phyloP scores from a whole-genome alignment of 1,140 invertebrate species.

The Dendroctonus ponderosae region DNA sequence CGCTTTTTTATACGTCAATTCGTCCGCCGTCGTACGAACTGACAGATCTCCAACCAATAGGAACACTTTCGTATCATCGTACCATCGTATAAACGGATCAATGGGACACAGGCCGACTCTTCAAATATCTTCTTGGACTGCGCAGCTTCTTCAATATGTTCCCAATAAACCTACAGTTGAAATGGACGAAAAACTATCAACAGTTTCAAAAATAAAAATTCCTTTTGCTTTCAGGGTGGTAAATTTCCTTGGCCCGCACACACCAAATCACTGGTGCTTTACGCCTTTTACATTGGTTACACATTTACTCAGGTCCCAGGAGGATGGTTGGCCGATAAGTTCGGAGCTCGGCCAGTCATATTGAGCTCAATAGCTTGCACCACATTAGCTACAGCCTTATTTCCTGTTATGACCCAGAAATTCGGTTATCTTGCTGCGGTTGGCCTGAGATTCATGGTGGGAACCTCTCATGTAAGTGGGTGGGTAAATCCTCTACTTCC shows the following conservation, averaged over 20 bases:
- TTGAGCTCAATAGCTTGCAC: conserved; percentile 18
- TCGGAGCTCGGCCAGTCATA: conserved; percentile 29
- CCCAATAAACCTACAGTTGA: too few relatives aligned
- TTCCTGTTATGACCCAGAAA: conserved; percentile 14
- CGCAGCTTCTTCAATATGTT: too few relatives aligned
- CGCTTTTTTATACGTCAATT: too few relatives aligned
- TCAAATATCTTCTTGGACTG: background rate
- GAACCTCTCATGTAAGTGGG: conserved; percentile 13
- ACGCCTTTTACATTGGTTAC: conserved; percentile 30
- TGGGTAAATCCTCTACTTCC: background rate
- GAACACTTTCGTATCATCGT: too few relatives aligned
- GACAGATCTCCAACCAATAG: too few relatives aligned
- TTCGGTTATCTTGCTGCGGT: conserved; percentile 19
- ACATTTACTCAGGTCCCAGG: conserved; percentile 28
- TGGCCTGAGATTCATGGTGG: conserved; percentile 17
- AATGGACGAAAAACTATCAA: too few relatives aligned
- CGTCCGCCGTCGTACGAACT: too few relatives aligned
- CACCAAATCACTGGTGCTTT: conserved; percentile 19
- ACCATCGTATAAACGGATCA: too few relatives aligned
- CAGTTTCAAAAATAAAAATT: too few relatives aligned
- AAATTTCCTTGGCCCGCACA: conserved; percentile 18
- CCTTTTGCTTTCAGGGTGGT: conserved; percentile 14
- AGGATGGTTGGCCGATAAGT: conserved; percentile 33
- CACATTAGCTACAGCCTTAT: conserved; percentile 11
- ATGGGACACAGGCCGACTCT: too few relatives aligned